Percentiles rank a stretch among this genome's conserved stretches.
Evolutionary conservation across 2,797 vertebrate genomes (phyloP).

Genomic region (Enteromius argenteus): DNA sequence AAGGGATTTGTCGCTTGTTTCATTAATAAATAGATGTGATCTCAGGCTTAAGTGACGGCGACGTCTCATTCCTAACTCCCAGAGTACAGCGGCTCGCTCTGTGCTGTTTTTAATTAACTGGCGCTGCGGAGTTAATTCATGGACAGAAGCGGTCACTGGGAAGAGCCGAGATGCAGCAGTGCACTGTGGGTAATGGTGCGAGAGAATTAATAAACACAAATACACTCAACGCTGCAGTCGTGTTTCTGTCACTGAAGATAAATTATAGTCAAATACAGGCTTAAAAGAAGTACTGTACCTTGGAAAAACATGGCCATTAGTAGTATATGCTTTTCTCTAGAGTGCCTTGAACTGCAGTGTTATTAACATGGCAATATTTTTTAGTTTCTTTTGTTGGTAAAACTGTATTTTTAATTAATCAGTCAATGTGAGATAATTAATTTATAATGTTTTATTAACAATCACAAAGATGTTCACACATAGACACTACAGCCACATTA

Average conservation of each 20-base stretch:
- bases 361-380: not conserved
- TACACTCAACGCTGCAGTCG: not conserved
- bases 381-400: no score
- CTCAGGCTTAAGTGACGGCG: slow-evolving; percentile 28
- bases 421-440: no score
- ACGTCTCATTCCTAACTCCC: slow-evolving; percentile 37
- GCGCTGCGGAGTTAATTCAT: not conserved
- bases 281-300: not conserved
- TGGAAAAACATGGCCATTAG: not conserved
- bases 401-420: no score
- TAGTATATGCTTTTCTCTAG: not conserved
- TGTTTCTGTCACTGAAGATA: not conserved
- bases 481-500: no score
- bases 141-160: slow-evolving; percentile 19
- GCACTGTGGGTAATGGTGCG: not conserved
- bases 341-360: no score
- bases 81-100: slow-evolving; percentile 10
- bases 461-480: no score
- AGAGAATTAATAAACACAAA: not conserved
- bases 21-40: slow-evolving; percentile 35
- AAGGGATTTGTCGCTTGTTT: slow-evolving; percentile 32
- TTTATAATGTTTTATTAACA: no score
- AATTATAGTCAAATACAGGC: not conserved
- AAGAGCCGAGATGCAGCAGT: slow-evolving; percentile 9
- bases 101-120: slow-evolving; percentile 57